Evolutionary conservation across 2,113 vertebrate species (phyloP).

Genomic region (Crotalus horridus): DNA sequence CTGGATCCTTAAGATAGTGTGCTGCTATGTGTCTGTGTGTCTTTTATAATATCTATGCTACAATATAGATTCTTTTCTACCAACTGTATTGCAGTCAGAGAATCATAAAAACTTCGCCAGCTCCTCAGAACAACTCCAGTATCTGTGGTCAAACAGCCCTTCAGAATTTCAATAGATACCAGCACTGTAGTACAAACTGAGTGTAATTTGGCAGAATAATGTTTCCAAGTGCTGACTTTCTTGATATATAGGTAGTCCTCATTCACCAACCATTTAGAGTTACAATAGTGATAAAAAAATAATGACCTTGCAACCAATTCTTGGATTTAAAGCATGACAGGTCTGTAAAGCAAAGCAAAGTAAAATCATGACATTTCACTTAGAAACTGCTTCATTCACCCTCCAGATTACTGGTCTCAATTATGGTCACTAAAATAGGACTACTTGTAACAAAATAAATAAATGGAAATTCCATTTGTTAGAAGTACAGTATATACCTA

Average conservation of each 20-base stretch:
- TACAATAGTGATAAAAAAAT: not conserved
- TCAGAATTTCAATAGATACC: not conserved
- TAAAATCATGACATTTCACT: not conserved
- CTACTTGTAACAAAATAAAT: not conserved
- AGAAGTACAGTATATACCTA: not conserved
- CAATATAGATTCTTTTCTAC: not conserved
- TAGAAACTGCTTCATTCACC: not conserved
- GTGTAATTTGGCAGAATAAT: not conserved
- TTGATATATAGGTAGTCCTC: not conserved
- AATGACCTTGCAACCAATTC: not conserved
- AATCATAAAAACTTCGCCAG: not conserved
- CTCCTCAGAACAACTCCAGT: not conserved
- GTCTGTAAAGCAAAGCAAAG: not conserved
- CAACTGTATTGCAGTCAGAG: not conserved
- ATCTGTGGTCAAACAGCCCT: not conserved
- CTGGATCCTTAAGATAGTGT: not conserved
- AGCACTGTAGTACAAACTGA: not conserved
- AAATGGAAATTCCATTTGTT: not conserved
- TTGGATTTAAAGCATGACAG: not conserved
- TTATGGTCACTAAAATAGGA: not conserved
- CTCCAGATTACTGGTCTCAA: not conserved
- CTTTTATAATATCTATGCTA: not conserved
- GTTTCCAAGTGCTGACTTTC: not conserved
- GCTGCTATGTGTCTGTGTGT: not conserved
- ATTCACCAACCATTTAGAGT: not conserved